phyloP scores from a whole-genome alignment of 2,113 vertebrate genomes.

The Anthoscopus minutus region DNA sequence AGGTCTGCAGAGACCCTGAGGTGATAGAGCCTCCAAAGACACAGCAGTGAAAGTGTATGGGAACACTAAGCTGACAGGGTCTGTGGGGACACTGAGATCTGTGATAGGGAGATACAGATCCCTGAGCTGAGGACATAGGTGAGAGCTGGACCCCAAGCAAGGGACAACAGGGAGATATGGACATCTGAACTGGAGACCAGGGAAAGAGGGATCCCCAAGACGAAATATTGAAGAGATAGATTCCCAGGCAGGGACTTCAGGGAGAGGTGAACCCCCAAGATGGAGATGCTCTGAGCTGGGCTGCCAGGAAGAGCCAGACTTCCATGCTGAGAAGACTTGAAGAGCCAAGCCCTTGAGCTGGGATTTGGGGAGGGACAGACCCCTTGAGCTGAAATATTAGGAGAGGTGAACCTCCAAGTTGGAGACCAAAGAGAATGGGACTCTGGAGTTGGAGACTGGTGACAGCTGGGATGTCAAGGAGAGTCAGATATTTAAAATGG shows the following conservation, averaged over 20 bases:
- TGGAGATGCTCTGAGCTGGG: not conserved
- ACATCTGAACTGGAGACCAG: not conserved
- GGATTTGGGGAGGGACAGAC: not conserved
- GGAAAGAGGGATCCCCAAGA: not conserved
- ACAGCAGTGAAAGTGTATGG: not conserved
- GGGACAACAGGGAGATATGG: not conserved
- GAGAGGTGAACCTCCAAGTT: not conserved
- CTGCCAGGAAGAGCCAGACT: not conserved
- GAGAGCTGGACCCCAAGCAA: not conserved
- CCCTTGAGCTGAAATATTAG: not conserved
- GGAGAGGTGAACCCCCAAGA: rapidly evolving
- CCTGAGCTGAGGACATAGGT: not conserved
- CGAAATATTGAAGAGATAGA: not conserved
- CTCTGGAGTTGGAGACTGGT: not conserved
- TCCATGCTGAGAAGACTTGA: not conserved
- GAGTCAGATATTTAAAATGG: not conserved
- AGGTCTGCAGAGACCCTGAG: not conserved
- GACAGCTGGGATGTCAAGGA: rapidly evolving
- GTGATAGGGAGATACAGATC: not conserved
- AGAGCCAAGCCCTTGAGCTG: not conserved
- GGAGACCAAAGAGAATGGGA: not conserved
- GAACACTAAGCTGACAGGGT: not conserved
- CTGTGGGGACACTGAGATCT: not conserved
- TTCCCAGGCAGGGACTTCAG: not conserved
- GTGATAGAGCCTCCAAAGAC: not conserved